These are phyloP conservation scores for Bicyclus anynana DNA, from an alignment of 1,140 invertebrate genomes.

Conservation along the genomic window DNA sequence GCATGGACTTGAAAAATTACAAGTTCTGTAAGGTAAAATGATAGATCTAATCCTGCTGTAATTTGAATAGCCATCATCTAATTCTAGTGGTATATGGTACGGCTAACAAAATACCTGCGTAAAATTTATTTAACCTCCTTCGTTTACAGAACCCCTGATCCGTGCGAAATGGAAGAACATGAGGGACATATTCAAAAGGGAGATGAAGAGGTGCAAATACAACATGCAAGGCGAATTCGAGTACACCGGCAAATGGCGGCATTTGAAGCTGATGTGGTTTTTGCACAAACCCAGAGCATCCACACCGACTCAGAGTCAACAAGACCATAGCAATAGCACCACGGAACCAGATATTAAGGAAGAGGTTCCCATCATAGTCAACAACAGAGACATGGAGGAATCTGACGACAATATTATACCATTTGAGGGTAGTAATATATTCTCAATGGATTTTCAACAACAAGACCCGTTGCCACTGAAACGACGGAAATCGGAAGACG, in stretches of 20 bases:
- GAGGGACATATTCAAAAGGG: constrained; percentile 39
- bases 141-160: constrained; percentile 33
- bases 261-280: constrained; percentile 39
- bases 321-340: neutral
- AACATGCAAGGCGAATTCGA: constrained; percentile 9
- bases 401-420: neutral
- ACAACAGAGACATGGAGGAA: neutral
- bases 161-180: constrained; percentile 50
- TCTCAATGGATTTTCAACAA: neutral
- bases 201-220: constrained; percentile 29
- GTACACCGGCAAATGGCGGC: constrained; percentile 41
- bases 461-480: neutral
- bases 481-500: constrained; percentile 15
- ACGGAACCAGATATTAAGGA: neutral
- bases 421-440: neutral
- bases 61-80: no score
- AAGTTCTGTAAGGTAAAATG: no score
- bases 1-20: no score
- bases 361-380: neutral
- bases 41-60: no score
- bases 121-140: no score
- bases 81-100: no score
- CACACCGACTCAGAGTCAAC: neutral
- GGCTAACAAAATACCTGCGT: no score
- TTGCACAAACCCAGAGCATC: constrained; percentile 10